phyloP scores from a whole-genome alignment of 2,888 invertebrate species.

The Meganola albula region DNA sequence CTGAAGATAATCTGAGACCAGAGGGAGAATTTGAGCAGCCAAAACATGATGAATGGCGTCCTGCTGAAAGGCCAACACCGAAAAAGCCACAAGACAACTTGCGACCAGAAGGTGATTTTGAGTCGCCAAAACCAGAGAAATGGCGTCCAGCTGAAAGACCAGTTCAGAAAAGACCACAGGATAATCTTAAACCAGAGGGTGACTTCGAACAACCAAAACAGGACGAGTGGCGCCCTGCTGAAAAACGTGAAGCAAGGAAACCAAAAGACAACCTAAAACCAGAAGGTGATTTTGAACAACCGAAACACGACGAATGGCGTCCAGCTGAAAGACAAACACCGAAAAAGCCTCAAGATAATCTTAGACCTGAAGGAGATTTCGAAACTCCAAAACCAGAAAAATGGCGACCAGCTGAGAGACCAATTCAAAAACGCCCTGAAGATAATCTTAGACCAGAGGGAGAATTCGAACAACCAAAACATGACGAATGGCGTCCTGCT shows the following conservation, averaged over 20 bases:
- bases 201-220: constrained; percentile 38
- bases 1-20: constrained; percentile 69
- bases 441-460: constrained; percentile 55
- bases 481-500: constrained; percentile 47
- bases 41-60: constrained; percentile 41
- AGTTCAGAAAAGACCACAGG: constrained; percentile 40
- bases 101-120: constrained; percentile 75
- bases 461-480: constrained; percentile 53
- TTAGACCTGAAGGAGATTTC: constrained; percentile 20
- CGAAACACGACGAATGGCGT: constrained; percentile 49
- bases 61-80: constrained; percentile 26
- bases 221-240: constrained; percentile 14
- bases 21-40: constrained; percentile 75
- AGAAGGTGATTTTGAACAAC: constrained; percentile 72
- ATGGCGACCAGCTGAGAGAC: constrained; percentile 45
- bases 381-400: constrained; percentile 55
- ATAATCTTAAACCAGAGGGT: constrained; percentile 77
- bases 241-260: constrained; percentile 28
- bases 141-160: constrained; percentile 58
- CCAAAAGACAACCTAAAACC: constrained; percentile 61
- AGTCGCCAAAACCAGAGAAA: constrained; percentile 43
- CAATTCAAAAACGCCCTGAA: constrained; percentile 30
- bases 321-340: constrained; percentile 53
- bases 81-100: constrained; percentile 63
- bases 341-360: constrained; percentile 65